Evolutionary conservation across 2,113 vertebrate species (phyloP), one percentile per base, ranked within the genome.

Genomic region (Microcebus ravelobensis): DNA sequence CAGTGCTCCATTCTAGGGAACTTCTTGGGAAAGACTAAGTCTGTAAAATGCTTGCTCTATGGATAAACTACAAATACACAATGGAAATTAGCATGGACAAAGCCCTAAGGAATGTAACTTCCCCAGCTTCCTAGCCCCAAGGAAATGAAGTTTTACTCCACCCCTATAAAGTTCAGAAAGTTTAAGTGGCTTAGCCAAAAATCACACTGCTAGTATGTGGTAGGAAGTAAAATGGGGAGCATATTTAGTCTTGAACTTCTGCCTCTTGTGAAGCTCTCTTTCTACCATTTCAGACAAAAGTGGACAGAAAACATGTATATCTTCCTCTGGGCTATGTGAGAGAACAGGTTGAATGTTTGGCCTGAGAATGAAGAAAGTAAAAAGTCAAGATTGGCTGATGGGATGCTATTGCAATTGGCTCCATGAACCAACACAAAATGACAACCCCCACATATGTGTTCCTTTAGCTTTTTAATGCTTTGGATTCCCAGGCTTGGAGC

Each of bases 301-400:
- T 59, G 4, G 6, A 27, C 42, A 73, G 67, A 39, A 92, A 92
- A 31, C 29, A 29, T 29, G 59, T 76, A 21, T 67, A 20, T 21
- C 31, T 77, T 57, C 59, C 45, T 42, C 20, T n/a, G 4, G 1
- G 10, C 42, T 83, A 11, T 55, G 20, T 87, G 36, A 77, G 25
- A 81, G 63, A 87, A 80, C 8, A 81, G 34, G 34, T 25, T 59
- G 63, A 79, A 87, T 13, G 13, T 36, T 50, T 61, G 42, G 18
- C 34, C 13, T 25, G 18, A 39, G 76, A 61, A 87, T 20, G 63
- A 39, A 59, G 42, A 48, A 71, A 71, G 12, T 67, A 29, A 45
- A 61, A 96, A 96, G 87, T 96, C 85, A 97, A 97, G 98, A 96
- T 68, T 68, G 34, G 67, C 34, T n/a, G 34, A 89, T 71, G 89